Evolutionary conservation across 2,888 invertebrate species (phyloP).

Genomic region (Pristionchus japonicus): DNA sequence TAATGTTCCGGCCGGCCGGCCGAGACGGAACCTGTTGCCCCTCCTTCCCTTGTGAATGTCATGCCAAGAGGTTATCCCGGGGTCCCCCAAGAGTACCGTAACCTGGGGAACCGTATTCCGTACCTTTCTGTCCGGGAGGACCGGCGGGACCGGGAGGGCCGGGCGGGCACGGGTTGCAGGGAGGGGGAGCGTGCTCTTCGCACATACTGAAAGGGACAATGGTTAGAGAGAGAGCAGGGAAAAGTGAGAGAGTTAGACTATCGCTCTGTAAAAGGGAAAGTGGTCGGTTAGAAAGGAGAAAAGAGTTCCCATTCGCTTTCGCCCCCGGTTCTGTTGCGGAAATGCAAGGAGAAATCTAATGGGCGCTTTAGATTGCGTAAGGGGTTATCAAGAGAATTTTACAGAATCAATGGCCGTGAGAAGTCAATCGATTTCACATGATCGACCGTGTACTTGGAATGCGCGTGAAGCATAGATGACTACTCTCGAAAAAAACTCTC

Average conservation of each 20-base stretch:
- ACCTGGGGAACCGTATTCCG: not conserved
- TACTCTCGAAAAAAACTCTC: too few relatives aligned
- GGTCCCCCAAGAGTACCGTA: not conserved
- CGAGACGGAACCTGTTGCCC: not conserved
- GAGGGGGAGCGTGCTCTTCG: slow-evolving; percentile 23
- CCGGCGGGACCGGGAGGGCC: slow-evolving; percentile 43
- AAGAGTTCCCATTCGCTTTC: not conserved
- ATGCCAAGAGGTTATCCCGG: slow-evolving; percentile 15
- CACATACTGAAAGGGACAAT: slow-evolving; percentile 34
- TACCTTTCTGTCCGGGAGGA: slow-evolving; percentile 40
- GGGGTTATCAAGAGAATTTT: too few relatives aligned
- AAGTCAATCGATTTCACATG: too few relatives aligned
- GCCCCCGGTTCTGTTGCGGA: not conserved
- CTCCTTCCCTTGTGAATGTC: not conserved
- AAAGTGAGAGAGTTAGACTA: not conserved
- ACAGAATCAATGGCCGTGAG: too few relatives aligned
- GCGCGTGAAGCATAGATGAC: too few relatives aligned
- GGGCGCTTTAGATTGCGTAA: not conserved
- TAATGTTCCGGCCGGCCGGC: slow-evolving; percentile 7
- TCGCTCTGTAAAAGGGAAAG: not conserved
- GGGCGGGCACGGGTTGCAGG: slow-evolving; percentile 46
- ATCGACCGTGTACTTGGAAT: too few relatives aligned
- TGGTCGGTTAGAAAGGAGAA: not conserved
- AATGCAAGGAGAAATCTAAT: not conserved
- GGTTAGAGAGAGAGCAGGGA: not conserved